Base-by-base conservation (phyloP, 2,888 invertebrate genomes). In the Synergus umbraculus region DNA sequence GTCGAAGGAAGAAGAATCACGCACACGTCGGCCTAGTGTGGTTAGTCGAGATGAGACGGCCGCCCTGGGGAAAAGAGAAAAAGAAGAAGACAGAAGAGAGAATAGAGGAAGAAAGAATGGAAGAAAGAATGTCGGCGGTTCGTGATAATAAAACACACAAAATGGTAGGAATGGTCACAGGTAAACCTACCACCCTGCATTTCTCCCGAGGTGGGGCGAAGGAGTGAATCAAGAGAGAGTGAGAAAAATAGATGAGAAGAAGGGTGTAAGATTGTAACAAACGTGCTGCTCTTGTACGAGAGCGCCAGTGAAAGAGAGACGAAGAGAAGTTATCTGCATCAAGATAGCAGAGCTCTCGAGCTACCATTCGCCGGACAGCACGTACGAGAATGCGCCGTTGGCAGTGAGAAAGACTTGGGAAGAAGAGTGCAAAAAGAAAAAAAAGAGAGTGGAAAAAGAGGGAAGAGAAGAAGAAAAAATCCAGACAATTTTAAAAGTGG, bases 111-210 rank as follows among this genome's bases (percentile, higher is more conserved):
- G 54, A 41, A 80, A 83, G 79, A 81, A 81, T 82, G 64, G 15
- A 81, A 82, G 81, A 79, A 83, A 82, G 85, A 87, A 87, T 85
- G 86, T 78, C 83, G 83, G 79, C 80, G 83, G 82, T 86, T 85
- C 84, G 77, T 77, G 83, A 83, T 80, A 85, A 87, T 88, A 86
- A 88, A 87, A 87, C 84, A 87, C 82, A 41, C 37, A 81, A 85
- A 82, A 83, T 85, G 80, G 83, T 82, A 77, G 60, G 79, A 82
- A 83, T 79, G 81, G 79, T 78, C 82, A 79, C 81, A 77, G 66
- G 76, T 58, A 76, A 81, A 29, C 46, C 69, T 22, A 15, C 22
- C 49, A 63, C 69, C 22, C 46, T 66, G 64, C 29, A 44, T 67
- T 65, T 37, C 64, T 15, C 15, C 13, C 15, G 49, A 46, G 60